Conservation (phyloP, 2,113 vertebrate species). For the Ctenomys sociabilis region DNA sequence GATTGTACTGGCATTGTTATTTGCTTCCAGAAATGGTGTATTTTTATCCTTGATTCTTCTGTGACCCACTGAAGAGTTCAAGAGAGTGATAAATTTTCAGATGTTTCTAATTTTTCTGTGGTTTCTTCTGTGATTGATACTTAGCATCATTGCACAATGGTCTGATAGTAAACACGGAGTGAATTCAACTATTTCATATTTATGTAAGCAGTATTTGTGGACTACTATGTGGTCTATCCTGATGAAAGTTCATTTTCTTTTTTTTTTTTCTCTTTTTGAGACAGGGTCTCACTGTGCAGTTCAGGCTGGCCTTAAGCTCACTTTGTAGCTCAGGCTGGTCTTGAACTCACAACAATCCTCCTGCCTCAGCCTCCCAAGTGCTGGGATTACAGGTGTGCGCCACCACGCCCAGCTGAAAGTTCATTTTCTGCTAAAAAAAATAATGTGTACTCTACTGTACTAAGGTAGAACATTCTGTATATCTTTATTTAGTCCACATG, state of each 20-base stretch:
- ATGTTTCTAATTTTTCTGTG: not conserved
- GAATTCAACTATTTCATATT: not conserved
- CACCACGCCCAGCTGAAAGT: no score
- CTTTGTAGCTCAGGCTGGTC: no score
- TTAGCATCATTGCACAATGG: not conserved
- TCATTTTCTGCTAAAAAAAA: not conserved
- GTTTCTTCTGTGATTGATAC: not conserved
- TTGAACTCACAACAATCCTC: no score
- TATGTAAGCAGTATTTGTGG: not conserved
- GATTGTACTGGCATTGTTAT: not conserved
- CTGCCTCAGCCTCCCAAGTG: no score
- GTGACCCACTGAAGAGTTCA: not conserved
- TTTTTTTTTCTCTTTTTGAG: no score
- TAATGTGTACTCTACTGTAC: not conserved
- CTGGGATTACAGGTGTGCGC: no score
- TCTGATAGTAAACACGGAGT: not conserved
- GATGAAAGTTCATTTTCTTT: not conserved
- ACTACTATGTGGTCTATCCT: not conserved
- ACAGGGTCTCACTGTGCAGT: no score
- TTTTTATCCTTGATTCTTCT: not conserved
- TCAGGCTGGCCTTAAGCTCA: no score
- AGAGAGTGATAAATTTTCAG: not conserved
- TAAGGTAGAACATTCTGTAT: not conserved
- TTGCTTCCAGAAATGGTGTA: not conserved
- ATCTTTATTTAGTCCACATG: not conserved